phyloP scores from a whole-genome alignment of 92 coral and sea anemone genomes.

The Zoanthus sociatus region DNA sequence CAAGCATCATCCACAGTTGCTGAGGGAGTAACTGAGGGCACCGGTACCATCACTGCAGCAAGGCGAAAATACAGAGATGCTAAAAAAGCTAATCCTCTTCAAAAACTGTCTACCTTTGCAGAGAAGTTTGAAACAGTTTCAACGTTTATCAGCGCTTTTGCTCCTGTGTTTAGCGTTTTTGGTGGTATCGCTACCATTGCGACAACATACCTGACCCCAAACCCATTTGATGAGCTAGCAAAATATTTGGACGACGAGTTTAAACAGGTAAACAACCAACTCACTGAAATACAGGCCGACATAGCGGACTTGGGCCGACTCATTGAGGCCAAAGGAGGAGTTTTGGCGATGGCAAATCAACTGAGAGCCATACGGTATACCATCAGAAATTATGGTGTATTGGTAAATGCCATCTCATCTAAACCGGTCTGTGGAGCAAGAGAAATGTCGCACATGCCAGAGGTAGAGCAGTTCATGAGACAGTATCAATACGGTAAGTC shows the following conservation, averaged over 20 bases:
- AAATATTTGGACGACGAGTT: constrained; percentile 31
- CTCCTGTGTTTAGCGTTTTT: constrained; percentile 42
- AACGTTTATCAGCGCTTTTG: constrained; percentile 28
- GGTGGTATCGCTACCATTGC: too few species aligned
- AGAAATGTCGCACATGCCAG: background rate
- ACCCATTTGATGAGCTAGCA: constrained; percentile 7
- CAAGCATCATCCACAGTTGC: constrained; percentile 39
- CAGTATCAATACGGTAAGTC: constrained; percentile 27
- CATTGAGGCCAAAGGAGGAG: too few species aligned
- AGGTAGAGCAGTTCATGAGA: constrained; percentile 27
- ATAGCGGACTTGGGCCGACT: too few species aligned
- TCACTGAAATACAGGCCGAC: too few species aligned
- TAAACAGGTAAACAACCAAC: too few species aligned
- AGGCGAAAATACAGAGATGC: too few species aligned
- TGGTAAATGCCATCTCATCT: constrained; percentile 15
- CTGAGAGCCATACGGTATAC: constrained; percentile 37
- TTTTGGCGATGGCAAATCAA: background rate
- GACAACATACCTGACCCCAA: too few species aligned
- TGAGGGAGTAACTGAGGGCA: background rate
- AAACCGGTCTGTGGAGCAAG: constrained; percentile 25
- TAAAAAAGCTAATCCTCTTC: too few species aligned
- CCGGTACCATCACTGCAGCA: too few species aligned
- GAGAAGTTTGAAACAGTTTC: constrained; percentile 5
- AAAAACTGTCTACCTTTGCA: too few species aligned
- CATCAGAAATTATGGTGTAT: constrained; percentile 24